Evolutionary conservation across 2,113 vertebrate genomes (phyloP).

Genomic region (Limnothrissa miodon): DNA sequence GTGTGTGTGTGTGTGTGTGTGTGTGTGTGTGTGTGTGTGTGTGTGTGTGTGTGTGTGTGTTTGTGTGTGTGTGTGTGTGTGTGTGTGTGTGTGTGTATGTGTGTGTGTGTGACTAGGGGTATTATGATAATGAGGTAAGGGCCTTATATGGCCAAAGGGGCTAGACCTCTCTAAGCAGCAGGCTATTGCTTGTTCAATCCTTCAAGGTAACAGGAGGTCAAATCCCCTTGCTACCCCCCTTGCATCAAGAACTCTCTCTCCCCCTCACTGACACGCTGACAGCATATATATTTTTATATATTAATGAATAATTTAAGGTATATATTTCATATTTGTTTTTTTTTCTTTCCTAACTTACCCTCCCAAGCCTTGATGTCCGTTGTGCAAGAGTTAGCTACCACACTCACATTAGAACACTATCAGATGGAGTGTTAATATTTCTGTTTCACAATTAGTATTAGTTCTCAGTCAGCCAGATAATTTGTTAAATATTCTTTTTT

Average conservation of each 20-base stretch:
- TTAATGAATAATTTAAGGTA: constrained; percentile 48
- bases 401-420: constrained; percentile 63
- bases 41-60: no score
- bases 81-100: no score
- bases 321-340: constrained; percentile 28
- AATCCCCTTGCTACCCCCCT: background rate
- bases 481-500: constrained; percentile 62
- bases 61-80: no score
- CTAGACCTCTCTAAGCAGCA: background rate
- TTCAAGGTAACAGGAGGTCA: background rate
- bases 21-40: no score
- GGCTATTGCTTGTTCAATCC: constrained; percentile 4
- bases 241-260: constrained; percentile 18
- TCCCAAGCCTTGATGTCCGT: constrained; percentile 62
- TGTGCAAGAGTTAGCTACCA: constrained; percentile 69
- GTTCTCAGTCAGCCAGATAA: constrained; percentile 63
- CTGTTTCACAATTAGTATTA: constrained; percentile 69
- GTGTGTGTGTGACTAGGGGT: no score
- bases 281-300: constrained; percentile 45
- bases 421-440: constrained; percentile 61
- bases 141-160: background rate
- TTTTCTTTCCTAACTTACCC: constrained; percentile 46
- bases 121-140: background rate
- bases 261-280: constrained; percentile 33
- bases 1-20: no score